phyloP scores from a whole-genome alignment of 2,113 vertebrate genomes.

The Tragelaphus buxtoni region DNA sequence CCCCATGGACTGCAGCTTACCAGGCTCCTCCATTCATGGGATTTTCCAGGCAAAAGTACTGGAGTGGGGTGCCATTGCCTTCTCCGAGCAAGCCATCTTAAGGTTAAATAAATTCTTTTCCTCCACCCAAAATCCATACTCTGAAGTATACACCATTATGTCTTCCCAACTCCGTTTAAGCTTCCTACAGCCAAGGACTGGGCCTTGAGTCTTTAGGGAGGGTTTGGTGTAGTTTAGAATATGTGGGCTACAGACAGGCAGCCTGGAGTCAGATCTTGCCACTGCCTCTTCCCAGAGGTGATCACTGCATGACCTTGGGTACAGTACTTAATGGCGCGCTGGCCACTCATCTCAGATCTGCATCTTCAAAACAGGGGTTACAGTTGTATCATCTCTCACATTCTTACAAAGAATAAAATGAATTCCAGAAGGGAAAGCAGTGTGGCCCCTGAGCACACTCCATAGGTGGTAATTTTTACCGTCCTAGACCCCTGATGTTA shows the following conservation, averaged over 20 bases:
- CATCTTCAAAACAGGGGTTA: neutral
- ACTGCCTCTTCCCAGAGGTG: neutral
- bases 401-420: neutral
- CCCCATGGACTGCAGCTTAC: too few relatives aligned
- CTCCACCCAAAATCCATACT: neutral
- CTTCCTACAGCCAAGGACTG: neutral
- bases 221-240: neutral
- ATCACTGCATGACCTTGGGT: neutral
- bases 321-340: accelerated
- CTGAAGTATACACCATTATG: too few relatives aligned
- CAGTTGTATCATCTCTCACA: neutral
- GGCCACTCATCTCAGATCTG: accelerated
- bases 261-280: neutral
- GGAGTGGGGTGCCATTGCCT: too few relatives aligned
- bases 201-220: neutral
- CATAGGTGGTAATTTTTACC: neutral
- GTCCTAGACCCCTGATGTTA: neutral
- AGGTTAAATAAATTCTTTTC: neutral
- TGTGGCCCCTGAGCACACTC: neutral
- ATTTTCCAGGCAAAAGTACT: too few relatives aligned
- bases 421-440: neutral
- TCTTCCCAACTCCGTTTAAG: neutral
- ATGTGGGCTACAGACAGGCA: neutral
- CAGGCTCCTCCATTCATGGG: too few relatives aligned
- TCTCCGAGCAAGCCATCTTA: neutral